Conservation (phyloP, 2,113 vertebrate species). For the Motacilla alba region DNA sequence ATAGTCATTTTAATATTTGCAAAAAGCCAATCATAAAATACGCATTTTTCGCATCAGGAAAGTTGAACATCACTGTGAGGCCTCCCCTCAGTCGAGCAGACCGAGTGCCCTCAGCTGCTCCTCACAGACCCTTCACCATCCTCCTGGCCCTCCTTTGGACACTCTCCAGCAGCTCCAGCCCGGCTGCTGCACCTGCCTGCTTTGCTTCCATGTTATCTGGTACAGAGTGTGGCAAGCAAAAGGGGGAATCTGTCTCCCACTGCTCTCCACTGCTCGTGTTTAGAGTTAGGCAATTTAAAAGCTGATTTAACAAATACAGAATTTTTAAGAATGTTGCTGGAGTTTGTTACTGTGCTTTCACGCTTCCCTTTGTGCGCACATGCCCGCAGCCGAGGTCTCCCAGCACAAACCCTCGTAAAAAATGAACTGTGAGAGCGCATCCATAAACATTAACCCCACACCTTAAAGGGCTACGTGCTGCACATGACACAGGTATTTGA, state of each 20-base stretch:
- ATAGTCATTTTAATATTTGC: too few species aligned
- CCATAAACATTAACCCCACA: neutral
- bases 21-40: too few species aligned
- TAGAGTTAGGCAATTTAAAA: neutral
- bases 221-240: neutral
- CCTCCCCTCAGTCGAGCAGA: too few species aligned
- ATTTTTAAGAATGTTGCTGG: neutral
- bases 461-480: neutral
- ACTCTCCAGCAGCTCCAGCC: neutral
- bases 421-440: neutral
- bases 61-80: too few species aligned
- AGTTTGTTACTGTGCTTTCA: neutral
- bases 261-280: neutral
- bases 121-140: neutral
- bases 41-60: too few species aligned
- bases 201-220: fast-evolving
- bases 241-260: neutral
- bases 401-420: neutral
- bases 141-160: neutral
- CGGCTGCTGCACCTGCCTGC: neutral
- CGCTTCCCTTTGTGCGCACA: neutral
- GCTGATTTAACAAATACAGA: neutral
- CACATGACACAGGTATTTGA: neutral
- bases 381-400: neutral
- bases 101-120: neutral